Base-by-base conservation (phyloP, 1,140 invertebrate species). In the Drosophila lacertosa region DNA sequence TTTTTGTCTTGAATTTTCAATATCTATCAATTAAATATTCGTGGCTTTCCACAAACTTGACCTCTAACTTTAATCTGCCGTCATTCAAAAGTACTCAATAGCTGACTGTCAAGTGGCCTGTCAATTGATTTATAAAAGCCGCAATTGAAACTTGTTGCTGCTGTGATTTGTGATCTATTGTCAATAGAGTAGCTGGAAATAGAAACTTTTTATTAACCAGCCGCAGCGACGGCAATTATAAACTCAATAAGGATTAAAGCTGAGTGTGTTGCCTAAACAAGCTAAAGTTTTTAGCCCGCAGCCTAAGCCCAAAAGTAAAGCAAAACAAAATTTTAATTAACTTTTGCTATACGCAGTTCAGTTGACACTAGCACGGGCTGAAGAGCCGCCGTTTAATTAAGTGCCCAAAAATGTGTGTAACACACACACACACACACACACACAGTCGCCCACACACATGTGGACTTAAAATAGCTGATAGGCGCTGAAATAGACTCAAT, bases 251-350 rank as follows among this genome's bases (percentile, higher is more conserved):
- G 48, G 35, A 55, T 64, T 69, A 64, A 50, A 33, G 35, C 6
- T 42, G 22, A 47, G 16, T 37, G 22, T 37, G 22, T 29, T 39
- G 40, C 10, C 44, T 63, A 44, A 47, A 40, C 33, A 47, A 48
- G 45, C 32, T 20, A 44, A 48, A 69, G 59, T 48, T 69, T 33
- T 20, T 13, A 32, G 66, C 81, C 70, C 57, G 68, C 81, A 81
- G 73, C 62, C 48, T 33, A 62, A 33, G 48, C 40, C 72, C 42
- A 65, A 74, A 69, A 69, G 60, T 64, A 86, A 84, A 81, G 51
- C 57, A 86, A 81, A 86, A 77, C 73, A 81, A 74, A 76, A 81
- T 77, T 84, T 84, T 72, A 84, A 84, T 84, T 84, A 84, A 81
- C 81, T 81, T 86, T 58, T 35, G 47, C 48, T 47, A 45, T 54